These are phyloP conservation scores for Acrossocheilus fasciatus DNA, from an alignment of 2,797 vertebrate species.

Conservation along the genomic window DNA sequence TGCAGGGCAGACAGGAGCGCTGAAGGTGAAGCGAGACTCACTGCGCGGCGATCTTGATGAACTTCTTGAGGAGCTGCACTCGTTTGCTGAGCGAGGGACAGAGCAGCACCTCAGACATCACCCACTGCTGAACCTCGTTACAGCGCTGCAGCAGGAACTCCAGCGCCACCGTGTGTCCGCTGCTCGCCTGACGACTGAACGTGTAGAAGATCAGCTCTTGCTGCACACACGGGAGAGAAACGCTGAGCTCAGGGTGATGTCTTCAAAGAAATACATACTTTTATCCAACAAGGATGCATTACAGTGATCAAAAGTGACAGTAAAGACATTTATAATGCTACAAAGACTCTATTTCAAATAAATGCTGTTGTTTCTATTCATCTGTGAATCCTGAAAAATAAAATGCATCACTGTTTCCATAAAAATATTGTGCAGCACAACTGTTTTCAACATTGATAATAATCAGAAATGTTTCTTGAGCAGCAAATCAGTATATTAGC, in stretches of 20 bases:
- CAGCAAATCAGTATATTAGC: too few relatives aligned
- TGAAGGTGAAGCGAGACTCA: constrained; percentile 73
- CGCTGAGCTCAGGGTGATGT: not conserved
- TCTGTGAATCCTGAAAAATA: not conserved
- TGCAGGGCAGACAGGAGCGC: too few relatives aligned
- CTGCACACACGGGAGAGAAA: constrained; percentile 70
- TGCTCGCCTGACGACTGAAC: constrained; percentile 87
- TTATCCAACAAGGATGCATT: not conserved
- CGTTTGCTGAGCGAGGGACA: constrained; percentile 92
- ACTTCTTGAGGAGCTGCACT: constrained; percentile 96
- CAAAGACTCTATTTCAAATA: not conserved
- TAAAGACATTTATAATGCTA: not conserved
- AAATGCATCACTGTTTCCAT: not conserved
- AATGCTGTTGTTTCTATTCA: not conserved
- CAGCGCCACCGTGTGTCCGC: constrained; percentile 88
- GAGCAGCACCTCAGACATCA: constrained; percentile 95
- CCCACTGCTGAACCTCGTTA: constrained; percentile 98
- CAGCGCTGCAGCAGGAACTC: constrained; percentile 94
- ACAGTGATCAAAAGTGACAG: not conserved
- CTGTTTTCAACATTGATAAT: too few relatives aligned
- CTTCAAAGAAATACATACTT: not conserved
- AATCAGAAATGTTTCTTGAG: too few relatives aligned
- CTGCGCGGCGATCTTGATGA: constrained; percentile 98
- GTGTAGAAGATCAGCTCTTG: constrained; percentile 98
- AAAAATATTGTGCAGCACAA: too few relatives aligned